phyloP scores from a whole-genome alignment of 2,113 vertebrate species.

The Australoheros scitulus region DNA sequence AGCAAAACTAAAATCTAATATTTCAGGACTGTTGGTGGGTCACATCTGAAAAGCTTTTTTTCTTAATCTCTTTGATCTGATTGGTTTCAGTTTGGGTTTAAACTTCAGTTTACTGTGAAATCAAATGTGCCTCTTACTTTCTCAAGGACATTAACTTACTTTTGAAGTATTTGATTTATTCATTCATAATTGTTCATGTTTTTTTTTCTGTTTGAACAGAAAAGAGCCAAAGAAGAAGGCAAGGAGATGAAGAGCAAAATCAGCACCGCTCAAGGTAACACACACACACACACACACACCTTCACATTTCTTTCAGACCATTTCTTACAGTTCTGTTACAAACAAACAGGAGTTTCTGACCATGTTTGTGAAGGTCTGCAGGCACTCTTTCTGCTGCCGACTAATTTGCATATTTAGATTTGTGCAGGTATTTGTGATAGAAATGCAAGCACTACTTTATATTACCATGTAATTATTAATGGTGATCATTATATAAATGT shows the following conservation, averaged over 20 bases:
- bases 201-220: slow-evolving; percentile 17
- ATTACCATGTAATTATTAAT: too few relatives aligned
- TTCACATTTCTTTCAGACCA: background rate
- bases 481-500: too few relatives aligned
- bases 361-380: background rate
- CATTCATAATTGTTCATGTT: background rate
- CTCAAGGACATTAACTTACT: too few relatives aligned
- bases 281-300: background rate
- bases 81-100: too few relatives aligned
- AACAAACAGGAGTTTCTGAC: background rate
- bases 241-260: slow-evolving; percentile 68
- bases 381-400: background rate
- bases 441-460: too few relatives aligned
- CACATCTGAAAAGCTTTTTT: too few relatives aligned
- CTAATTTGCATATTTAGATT: background rate
- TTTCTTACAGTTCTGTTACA: background rate
- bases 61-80: too few relatives aligned
- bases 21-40: too few relatives aligned
- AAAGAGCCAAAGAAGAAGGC: slow-evolving; percentile 22
- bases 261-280: slow-evolving; percentile 59
- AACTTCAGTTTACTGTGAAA: too few relatives aligned
- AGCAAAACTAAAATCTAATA: too few relatives aligned
- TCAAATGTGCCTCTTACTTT: too few relatives aligned
- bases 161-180: background rate
- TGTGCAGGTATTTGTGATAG: background rate